Evolutionary conservation across 2,888 invertebrate species (phyloP).

Genomic region (Trilocha varians): DNA sequence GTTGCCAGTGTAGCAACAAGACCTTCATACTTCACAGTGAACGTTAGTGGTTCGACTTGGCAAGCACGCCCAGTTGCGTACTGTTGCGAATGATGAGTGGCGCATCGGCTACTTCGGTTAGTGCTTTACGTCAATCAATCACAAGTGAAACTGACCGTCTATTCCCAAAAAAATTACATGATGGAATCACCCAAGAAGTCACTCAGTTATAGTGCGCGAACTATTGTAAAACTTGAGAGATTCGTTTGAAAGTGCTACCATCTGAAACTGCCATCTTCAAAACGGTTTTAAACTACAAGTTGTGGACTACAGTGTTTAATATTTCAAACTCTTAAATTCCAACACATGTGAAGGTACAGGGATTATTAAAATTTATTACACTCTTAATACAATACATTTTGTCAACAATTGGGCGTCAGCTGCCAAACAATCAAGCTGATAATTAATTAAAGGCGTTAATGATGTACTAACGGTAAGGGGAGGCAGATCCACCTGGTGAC

Average conservation of each 20-base stretch:
- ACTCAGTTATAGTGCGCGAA: too few species aligned
- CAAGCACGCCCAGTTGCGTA: background rate
- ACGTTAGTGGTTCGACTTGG: background rate
- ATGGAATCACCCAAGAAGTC: background rate
- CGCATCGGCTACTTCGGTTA: background rate
- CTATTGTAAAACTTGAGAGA: too few species aligned
- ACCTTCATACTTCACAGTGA: background rate
- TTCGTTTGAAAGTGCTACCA: too few species aligned
- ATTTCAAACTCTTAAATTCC: too few species aligned
- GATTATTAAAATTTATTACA: too few species aligned
- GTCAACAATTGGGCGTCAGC: too few species aligned
- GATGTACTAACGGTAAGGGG: slow-evolving; percentile 56
- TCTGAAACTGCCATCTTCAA: too few species aligned
- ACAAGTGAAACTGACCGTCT: background rate
- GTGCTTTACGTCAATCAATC: background rate
- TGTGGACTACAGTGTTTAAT: too few species aligned
- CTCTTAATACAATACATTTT: too few species aligned
- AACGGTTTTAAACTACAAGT: too few species aligned
- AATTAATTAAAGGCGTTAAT: slow-evolving; percentile 11
- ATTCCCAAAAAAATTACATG: background rate
- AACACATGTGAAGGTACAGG: too few species aligned
- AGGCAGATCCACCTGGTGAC: slow-evolving; percentile 66
- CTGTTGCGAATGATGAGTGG: too few species aligned
- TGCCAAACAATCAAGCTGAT: background rate
- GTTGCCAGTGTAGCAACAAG: background rate